Percentiles rank a stretch among this genome's conserved stretches.
phyloP scores from a whole-genome alignment of 1,140 invertebrate species.

The Neodiprion pinetum region DNA sequence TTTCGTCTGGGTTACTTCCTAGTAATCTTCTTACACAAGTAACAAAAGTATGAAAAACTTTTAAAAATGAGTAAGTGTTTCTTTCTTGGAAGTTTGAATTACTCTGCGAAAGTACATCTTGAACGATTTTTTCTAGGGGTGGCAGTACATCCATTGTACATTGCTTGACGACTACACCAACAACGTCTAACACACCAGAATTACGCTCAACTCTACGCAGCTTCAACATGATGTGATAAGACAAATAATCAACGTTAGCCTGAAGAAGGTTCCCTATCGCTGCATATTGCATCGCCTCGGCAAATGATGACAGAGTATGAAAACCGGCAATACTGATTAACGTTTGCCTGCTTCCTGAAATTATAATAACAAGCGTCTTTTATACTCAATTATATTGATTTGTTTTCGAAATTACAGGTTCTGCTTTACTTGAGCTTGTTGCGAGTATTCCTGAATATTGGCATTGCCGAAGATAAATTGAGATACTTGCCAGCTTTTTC shows the following conservation, averaged over 20 bases:
- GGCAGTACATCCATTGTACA: constrained; percentile 67
- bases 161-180: constrained; percentile 71
- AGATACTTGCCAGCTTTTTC: constrained; percentile 68
- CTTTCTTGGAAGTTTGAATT: constrained; percentile 64
- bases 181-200: constrained; percentile 64
- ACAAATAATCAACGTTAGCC: constrained; percentile 72
- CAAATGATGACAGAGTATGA: constrained; percentile 62
- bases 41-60: constrained; percentile 71
- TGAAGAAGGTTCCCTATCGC: constrained; percentile 64
- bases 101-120: constrained; percentile 69
- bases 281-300: constrained; percentile 57
- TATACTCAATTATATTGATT: no score
- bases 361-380: constrained; percentile 17
- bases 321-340: constrained; percentile 65
- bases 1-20: constrained; percentile 14
- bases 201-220: constrained; percentile 65
- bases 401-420: no score
- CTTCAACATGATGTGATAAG: constrained; percentile 68
- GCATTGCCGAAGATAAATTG: constrained; percentile 3
- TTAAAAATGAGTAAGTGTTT: constrained; percentile 65
- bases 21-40: constrained; percentile 64
- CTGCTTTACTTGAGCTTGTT: no score
- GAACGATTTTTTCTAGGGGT: constrained; percentile 68
- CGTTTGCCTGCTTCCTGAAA: constrained; percentile 65
- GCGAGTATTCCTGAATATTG: no score